Conservation (phyloP, 2,797 vertebrate genomes). For the Acestrorhynchus altus region DNA sequence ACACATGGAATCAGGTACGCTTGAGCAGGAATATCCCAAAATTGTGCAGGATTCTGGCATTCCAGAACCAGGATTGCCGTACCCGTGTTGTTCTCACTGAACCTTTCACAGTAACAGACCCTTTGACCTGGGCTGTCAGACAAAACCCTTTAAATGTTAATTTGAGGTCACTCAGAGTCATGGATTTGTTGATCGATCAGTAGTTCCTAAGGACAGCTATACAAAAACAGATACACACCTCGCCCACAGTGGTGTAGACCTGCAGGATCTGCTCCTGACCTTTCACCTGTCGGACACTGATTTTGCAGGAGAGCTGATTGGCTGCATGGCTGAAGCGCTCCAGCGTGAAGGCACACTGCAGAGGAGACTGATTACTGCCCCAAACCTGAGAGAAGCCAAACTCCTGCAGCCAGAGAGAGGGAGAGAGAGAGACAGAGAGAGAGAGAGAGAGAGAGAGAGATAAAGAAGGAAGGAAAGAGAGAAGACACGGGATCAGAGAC, state of each 20-base stretch:
- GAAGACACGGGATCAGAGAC: constrained; percentile 52
- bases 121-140: too few species aligned
- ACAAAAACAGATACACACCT: constrained; percentile 72
- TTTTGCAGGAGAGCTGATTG: constrained; percentile 93
- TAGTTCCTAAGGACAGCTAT: too few species aligned
- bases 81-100: too few species aligned
- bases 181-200: too few species aligned
- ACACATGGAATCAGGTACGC: too few species aligned
- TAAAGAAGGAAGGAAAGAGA: background rate
- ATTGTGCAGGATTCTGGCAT: too few species aligned
- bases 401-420: constrained; percentile 78
- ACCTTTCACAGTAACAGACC: too few species aligned
- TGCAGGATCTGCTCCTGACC: constrained; percentile 96
- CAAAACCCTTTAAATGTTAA: too few species aligned
- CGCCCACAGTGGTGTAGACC: constrained; percentile 90
- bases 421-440: constrained; percentile 20
- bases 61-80: too few species aligned
- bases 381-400: constrained; percentile 95
- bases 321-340: constrained; percentile 91
- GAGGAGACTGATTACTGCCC: constrained; percentile 91
- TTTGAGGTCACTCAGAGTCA: too few species aligned
- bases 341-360: constrained; percentile 96
- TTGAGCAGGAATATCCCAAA: too few species aligned
- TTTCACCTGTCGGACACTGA: constrained; percentile 95
- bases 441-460: constrained; percentile 24